Evolutionary conservation across 2,888 invertebrate genomes (phyloP), one percentile per base, ranked within the genome.

Genomic region (Pyrocoelia pectoralis): DNA sequence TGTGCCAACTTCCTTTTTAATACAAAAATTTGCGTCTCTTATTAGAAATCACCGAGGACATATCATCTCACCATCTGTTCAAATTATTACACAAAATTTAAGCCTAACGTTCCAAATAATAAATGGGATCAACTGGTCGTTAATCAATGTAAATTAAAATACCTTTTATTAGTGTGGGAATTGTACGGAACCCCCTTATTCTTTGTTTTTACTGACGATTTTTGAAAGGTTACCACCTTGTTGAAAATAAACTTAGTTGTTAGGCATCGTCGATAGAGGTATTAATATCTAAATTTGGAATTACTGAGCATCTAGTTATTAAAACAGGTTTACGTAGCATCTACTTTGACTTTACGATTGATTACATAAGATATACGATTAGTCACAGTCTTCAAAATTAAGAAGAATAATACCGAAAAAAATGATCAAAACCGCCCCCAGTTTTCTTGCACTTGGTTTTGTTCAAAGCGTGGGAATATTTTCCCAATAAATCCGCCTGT

Each of bases 341-440:
- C 54, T 54, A 54, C 54, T 28, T 46, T 28, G 48, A 24, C 24
- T 24, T 24, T 24, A 19, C 33, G 12, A 56, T 38, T 19, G 33
- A 38, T 56, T 56, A 48, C 56, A 49, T 56, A 56, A 56, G 48
- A 13, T 19, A 19, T 29, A 28, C 38, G 56, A 56, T 56, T 56
- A 56, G 46, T 56, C 56, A 56, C 48, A 33, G 19, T 14, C 12
- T 49, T 48, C 33, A 46, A 33, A 56, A 56, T 33, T 17, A 48
- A 48, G 33, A 56, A 38, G 28, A 56, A 49, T 40, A 19, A 38
- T 4, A 29, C 33, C 15, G n/a, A 48, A 38, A 17, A 48, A 56
- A 56, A 48, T 56, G 41, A 55, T 12, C 19, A 29, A 12, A 33
- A 49, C 48, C 56, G 56, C 56, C 56, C 48, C 38, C 48, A 17